phyloP scores from a whole-genome alignment of 2,888 invertebrate species.

The Mesoligia furuncula region DNA sequence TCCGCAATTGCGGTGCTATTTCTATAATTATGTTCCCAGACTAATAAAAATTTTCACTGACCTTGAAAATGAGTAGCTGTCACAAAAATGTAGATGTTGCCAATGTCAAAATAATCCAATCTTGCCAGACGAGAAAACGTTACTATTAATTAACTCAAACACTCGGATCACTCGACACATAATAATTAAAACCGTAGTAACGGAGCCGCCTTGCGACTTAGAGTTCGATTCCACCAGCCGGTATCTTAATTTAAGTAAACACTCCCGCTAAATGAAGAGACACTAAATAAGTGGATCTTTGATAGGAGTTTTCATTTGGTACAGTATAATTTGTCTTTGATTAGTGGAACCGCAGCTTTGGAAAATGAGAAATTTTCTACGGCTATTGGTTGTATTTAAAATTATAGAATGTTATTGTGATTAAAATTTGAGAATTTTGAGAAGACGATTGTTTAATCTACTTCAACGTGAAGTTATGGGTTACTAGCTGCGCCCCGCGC shows the following conservation, averaged over 20 bases:
- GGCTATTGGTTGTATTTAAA: constrained; percentile 4
- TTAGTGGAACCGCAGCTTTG: constrained; percentile 68
- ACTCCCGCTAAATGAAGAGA: constrained; percentile 83
- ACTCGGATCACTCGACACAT: constrained; percentile 47
- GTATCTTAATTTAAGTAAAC: constrained; percentile 87
- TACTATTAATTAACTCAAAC: constrained; percentile 39
- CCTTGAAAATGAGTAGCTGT: neutral
- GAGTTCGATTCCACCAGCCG: constrained; percentile 74
- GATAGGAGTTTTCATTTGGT: constrained; percentile 78
- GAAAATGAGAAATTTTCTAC: constrained; percentile 52
- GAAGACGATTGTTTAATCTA: neutral
- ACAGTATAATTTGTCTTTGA: constrained; percentile 81
- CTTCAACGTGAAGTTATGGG: neutral
- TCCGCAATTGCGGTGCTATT: neutral
- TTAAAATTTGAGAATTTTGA: neutral
- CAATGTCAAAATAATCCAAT: neutral
- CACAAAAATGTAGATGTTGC: neutral
- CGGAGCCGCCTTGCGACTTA: constrained; percentile 53
- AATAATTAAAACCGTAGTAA: constrained; percentile 72
- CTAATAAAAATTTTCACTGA: neutral
- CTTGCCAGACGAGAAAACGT: neutral
- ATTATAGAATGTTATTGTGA: neutral
- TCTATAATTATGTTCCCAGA: too few relatives aligned
- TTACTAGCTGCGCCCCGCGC: too few relatives aligned
- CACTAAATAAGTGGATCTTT: constrained; percentile 80